Evolutionary conservation across 2,113 vertebrate genomes (phyloP).

Genomic region (Toxotes jaculatrix): DNA sequence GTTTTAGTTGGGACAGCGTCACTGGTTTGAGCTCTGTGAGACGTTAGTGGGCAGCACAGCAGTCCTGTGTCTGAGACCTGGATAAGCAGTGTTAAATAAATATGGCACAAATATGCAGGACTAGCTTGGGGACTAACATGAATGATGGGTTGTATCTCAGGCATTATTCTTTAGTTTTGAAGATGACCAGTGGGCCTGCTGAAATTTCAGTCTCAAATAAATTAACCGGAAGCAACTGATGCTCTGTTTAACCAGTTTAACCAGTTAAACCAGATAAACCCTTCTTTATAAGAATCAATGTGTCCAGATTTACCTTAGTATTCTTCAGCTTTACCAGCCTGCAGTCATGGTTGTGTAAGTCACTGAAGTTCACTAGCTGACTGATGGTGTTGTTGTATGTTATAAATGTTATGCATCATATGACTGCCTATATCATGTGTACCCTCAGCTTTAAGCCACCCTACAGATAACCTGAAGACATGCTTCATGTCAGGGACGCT

Average conservation of each 20-base stretch:
- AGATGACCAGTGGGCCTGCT: background rate
- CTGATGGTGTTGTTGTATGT: background rate
- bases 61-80: constrained; percentile 35
- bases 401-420: constrained; percentile 51
- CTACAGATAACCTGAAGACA: constrained; percentile 65
- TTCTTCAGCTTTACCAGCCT: background rate
- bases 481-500: constrained; percentile 73
- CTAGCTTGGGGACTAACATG: background rate
- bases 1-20: constrained; percentile 23
- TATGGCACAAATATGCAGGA: background rate
- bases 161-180: background rate
- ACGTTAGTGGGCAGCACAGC: constrained; percentile 18
- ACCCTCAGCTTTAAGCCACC: constrained; percentile 28
- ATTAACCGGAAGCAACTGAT: background rate
- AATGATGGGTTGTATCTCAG: background rate
- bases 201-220: background rate
- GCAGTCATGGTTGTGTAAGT: too few relatives aligned
- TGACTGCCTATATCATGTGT: constrained; percentile 45
- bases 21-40: constrained; percentile 28
- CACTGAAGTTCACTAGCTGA: background rate
- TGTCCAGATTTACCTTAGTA: background rate
- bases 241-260: background rate
- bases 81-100: background rate
- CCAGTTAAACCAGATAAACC: background rate
- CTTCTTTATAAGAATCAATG: background rate